Evolutionary conservation across 2,888 invertebrate genomes (phyloP), one percentile per base, ranked within the genome.

Genomic region (Muschampia plurimacula): DNA sequence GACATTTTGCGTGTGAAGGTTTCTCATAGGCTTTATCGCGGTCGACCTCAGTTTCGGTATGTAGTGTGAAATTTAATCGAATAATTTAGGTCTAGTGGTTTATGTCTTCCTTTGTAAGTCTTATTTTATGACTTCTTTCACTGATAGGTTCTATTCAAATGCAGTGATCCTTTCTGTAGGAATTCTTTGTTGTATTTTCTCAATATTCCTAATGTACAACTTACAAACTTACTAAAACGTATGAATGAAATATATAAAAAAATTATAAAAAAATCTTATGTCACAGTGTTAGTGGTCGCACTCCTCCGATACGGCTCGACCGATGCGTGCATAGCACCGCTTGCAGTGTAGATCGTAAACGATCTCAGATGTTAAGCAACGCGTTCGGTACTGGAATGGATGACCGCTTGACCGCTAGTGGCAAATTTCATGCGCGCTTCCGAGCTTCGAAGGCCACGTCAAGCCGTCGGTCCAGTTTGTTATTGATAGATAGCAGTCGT

Each of bases 1-100:
- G n/a, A n/a, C n/a, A n/a, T n/a, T n/a, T n/a, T n/a, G n/a, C 72
- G 67, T 70, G 69, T 74, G 71, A 72, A 59, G 71, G 59, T 68
- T 39, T 67, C 55, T 44, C 55, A 63, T 52, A 15, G 39, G 65
- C 75, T 77, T 76, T 76, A 78, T 77, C 73, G 76, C 63, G 69
- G 73, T 74, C 60, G 57, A 44, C 67, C 63, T 63, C 67, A 55
- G 55, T 22, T 32, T 63, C 36, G 63, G 63, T 32, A 67, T 67
- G 67, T 62, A 67, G 67, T 67, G 67, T 67, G 67, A 63, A 72
- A 67, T 67, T 72, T 67, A 52, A 2, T 57, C 44, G 15, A 52
- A 72, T 67, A 72, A 67, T 67, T 60, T 59, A 52, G 52, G n/a
- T 15, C 67, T 44, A 60, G 15, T 55, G 41, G 12, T 67, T 62